Evolutionary conservation across 2,113 vertebrate species (phyloP).

Genomic region (Caranx ignobilis): DNA sequence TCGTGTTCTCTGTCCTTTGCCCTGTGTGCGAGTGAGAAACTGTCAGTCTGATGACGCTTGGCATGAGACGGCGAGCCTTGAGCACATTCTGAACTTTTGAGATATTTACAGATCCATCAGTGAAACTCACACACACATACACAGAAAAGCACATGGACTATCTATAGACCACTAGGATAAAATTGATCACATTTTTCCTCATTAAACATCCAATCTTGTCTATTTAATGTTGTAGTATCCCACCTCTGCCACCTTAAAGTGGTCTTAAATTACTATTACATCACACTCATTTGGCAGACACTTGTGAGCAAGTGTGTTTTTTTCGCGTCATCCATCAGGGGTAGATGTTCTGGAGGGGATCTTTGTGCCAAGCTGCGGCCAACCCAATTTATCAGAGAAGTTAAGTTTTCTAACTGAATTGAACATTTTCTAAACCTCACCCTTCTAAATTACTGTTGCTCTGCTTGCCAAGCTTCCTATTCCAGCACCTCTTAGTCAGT

Average conservation of each 20-base stretch:
- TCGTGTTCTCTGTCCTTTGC: constrained; percentile 46
- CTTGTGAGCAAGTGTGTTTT: background rate
- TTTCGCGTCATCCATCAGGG: background rate
- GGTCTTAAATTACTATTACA: background rate
- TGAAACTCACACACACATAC: constrained; percentile 33
- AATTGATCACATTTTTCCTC: background rate
- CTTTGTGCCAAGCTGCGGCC: too few species aligned
- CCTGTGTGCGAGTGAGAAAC: constrained; percentile 47
- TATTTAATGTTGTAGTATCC: background rate
- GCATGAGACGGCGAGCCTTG: constrained; percentile 59
- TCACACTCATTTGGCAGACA: background rate
- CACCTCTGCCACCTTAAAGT: background rate
- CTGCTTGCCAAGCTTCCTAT: background rate
- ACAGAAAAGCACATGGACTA: constrained; percentile 11
- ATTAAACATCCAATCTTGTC: background rate
- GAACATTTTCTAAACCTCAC: background rate
- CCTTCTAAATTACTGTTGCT: background rate
- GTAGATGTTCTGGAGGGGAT: background rate
- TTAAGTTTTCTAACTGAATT: background rate
- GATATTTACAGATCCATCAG: constrained; percentile 53
- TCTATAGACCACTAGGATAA: background rate
- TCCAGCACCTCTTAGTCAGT: too few species aligned
- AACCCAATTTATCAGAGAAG: background rate
- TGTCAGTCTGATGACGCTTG: constrained; percentile 55
- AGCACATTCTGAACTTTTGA: constrained; percentile 72